Evolutionary conservation across 2,797 vertebrate genomes (phyloP).

Genomic region (Crocodylus rhombifer): DNA sequence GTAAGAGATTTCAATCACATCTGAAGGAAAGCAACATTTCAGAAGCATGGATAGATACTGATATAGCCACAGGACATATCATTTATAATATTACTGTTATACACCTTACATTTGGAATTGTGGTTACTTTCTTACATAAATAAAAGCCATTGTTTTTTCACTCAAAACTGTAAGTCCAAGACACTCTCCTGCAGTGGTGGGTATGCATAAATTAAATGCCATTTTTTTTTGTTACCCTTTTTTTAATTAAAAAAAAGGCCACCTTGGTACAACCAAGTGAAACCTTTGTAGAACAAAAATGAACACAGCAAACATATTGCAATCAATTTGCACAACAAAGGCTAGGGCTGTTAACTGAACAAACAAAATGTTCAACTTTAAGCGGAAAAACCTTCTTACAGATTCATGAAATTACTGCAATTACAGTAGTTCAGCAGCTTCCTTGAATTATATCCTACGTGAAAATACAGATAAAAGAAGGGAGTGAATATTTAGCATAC

Average conservation of each 20-base stretch:
- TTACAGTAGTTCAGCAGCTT: conserved; percentile 32
- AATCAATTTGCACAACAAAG: conserved; percentile 68
- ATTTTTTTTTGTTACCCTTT: background rate
- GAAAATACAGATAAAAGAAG: background rate
- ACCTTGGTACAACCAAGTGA: conserved; percentile 1
- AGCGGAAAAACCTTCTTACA: conserved; percentile 62
- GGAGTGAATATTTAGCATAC: background rate
- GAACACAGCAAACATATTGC: conserved; percentile 51
- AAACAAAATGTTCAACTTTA: conserved; percentile 64
- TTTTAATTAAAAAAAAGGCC: conserved; percentile 3
- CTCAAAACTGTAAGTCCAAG: conserved; percentile 4
- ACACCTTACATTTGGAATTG: conserved; percentile 68
- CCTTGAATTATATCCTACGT: conserved; percentile 38
- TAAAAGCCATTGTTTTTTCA: conserved; percentile 44
- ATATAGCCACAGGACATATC: conserved; percentile 46
- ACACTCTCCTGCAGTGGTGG: conserved; percentile 5
- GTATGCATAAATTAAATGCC: conserved; percentile 28
- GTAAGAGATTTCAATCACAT: conserved; percentile 50
- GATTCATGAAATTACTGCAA: conserved; percentile 63
- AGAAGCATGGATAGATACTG: conserved; percentile 47
- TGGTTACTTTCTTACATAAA: conserved; percentile 51
- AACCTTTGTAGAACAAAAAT: conserved; percentile 47
- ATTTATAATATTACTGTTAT: background rate
- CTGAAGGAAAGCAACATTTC: conserved; percentile 69
- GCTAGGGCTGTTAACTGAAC: conserved; percentile 55